Conservation (phyloP, 2,888 invertebrate species). For the Leistus spinibarbis region DNA sequence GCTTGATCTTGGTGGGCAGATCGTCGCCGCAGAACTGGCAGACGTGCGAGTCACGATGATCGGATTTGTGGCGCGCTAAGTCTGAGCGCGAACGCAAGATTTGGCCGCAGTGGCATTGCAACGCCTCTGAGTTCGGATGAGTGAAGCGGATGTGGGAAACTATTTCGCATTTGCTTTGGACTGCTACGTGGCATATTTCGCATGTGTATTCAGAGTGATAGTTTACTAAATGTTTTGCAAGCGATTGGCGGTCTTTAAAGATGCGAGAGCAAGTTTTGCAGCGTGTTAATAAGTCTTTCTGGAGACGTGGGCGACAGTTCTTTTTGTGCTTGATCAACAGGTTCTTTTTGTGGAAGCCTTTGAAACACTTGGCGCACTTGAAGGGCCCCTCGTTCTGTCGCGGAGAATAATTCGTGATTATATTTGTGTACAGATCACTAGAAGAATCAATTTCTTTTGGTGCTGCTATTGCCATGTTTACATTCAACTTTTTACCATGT, state of each 20-base stretch:
- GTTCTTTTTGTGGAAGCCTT: constrained; percentile 63
- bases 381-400: constrained; percentile 58
- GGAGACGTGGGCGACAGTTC: constrained; percentile 59
- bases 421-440: constrained; percentile 55
- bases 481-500: constrained; percentile 14
- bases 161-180: constrained; percentile 63
- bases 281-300: constrained; percentile 62
- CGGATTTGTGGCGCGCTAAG: constrained; percentile 59
- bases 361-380: constrained; percentile 63
- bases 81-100: constrained; percentile 62
- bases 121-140: constrained; percentile 60
- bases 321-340: constrained; percentile 64
- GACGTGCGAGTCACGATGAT: constrained; percentile 61
- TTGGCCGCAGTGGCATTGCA: constrained; percentile 62
- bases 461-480: constrained; percentile 44
- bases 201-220: constrained; percentile 62
- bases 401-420: constrained; percentile 57
- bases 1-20: constrained; percentile 62
- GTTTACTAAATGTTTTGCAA: constrained; percentile 62
- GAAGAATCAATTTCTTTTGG: constrained; percentile 56
- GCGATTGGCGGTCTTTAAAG: constrained; percentile 62
- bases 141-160: constrained; percentile 63
- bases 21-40: constrained; percentile 66
- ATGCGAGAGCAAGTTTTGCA: constrained; percentile 65
- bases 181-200: constrained; percentile 61